Conservation (phyloP, 1,140 invertebrate genomes). For the Sinonovacula constricta region DNA sequence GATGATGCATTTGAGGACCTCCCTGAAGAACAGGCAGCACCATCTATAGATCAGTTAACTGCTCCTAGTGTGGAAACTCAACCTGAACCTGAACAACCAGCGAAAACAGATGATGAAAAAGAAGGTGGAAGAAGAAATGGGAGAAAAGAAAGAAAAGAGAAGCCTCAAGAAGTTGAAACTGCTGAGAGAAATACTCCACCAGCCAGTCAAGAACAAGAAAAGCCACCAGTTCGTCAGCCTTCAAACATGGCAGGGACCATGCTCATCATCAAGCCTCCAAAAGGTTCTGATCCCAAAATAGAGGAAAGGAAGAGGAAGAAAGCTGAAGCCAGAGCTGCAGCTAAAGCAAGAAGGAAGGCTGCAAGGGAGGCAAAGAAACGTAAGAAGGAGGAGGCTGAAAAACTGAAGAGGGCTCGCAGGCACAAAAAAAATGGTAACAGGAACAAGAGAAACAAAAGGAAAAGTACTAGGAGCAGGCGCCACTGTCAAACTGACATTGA, state of each 20-base stretch:
- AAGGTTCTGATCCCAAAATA: not conserved
- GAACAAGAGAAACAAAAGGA: too few relatives aligned
- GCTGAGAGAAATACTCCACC: not conserved
- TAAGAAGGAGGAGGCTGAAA: conserved; percentile 16
- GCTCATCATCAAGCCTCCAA: conserved; percentile 34
- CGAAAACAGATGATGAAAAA: not conserved
- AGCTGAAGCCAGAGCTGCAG: conserved; percentile 13
- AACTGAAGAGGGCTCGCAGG: too few relatives aligned
- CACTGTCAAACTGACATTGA: too few relatives aligned
- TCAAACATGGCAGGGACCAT: not conserved
- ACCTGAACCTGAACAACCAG: not conserved
- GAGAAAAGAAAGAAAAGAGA: conserved; percentile 11
- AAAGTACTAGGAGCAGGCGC: too few relatives aligned
- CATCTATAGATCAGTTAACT: not conserved
- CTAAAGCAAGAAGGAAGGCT: conserved; percentile 31
- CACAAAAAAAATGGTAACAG: too few relatives aligned
- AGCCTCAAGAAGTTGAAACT: not conserved
- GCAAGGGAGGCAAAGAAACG: conserved; percentile 15
- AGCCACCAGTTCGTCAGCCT: not conserved
- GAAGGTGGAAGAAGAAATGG: not conserved
- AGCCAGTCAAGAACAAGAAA: not conserved
- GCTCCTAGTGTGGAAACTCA: not conserved
- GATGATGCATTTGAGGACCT: not conserved
- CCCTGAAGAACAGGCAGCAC: not conserved
- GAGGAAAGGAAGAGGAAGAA: not conserved